These are phyloP conservation scores for Hippocampus barbouri DNA, from an alignment of 2,113 vertebrate genomes.

Conservation along the genomic window DNA sequence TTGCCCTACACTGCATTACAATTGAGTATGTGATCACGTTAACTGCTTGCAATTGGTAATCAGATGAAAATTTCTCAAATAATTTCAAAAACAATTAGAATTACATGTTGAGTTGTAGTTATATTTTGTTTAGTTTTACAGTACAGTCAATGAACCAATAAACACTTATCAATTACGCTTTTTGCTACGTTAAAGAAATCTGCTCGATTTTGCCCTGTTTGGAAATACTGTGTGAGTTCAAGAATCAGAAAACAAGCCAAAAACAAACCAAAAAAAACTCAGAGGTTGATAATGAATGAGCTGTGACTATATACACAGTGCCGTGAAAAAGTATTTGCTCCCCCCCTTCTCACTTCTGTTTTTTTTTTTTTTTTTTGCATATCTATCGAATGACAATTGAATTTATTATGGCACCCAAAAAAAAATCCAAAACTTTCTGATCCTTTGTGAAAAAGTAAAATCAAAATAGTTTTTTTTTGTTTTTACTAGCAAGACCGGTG, in stretches of 20 bases:
- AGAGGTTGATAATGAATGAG: too few relatives aligned
- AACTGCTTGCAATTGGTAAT: constrained; percentile 12
- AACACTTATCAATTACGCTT: background rate
- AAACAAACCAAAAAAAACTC: too few relatives aligned
- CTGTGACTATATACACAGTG: too few relatives aligned
- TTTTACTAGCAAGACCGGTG: too few relatives aligned
- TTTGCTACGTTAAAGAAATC: background rate
- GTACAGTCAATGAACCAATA: background rate
- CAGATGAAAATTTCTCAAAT: background rate
- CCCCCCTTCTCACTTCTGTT: too few relatives aligned
- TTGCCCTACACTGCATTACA: background rate
- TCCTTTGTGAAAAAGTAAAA: too few relatives aligned
- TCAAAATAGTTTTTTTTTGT: too few relatives aligned
- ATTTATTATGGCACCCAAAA: too few relatives aligned
- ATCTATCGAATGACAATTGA: too few relatives aligned
- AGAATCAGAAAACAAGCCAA: background rate
- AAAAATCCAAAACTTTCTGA: too few relatives aligned
- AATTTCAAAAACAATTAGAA: background rate
- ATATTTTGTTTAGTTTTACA: background rate
- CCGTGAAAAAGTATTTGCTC: too few relatives aligned
- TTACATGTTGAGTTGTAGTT: background rate
- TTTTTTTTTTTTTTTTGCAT: too few relatives aligned
- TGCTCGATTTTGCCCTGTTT: background rate
- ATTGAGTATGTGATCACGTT: background rate
- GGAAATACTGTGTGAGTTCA: background rate